Evolutionary conservation across 2,113 vertebrate species (phyloP), one percentile per base, ranked within the genome.

Genomic region (Aramus guarauna): DNA sequence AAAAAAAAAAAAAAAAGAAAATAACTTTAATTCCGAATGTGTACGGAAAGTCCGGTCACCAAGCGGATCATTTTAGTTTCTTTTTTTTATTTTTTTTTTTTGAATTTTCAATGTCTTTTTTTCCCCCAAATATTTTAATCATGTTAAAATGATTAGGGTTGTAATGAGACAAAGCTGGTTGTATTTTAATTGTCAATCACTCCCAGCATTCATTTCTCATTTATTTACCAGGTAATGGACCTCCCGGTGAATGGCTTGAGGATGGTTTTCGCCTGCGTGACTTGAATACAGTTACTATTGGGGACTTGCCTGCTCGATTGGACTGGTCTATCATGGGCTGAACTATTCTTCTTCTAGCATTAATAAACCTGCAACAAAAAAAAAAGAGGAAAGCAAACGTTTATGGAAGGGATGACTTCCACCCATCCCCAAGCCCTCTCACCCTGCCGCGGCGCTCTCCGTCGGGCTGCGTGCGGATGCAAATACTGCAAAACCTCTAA

Each of bases 311-410:
- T 99, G 99, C 99, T 99, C 99, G 98, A 98, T 99, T 99, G 96
- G 99, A 99, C 98, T 99, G 99, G 98, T 99, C 99, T 98, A 99
- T 99, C 99, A 99, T 99, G 95, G 99, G 99, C 97, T 99, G 99
- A 93, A 99, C 99, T 99, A 99, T 99, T 99, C 99, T 99, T 98
- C 99, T 99, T 98, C 99, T 99, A 96, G 99, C 99, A 75, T 99
- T 99, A 97, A 99, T 99, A 98, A 99, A 99, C 99, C 99, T 99
- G 98, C 81, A 96, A 98, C 85, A 97, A 91, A 95, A 91, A 63
- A 92, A 95, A 91, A 59, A 92, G 77, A 97, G 93, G 41, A 97
- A 89, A 97, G 86, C 56, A 86, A 92, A 92, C 5, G 15, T 76
- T 98, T 97, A 97, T 80, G 39, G n/a, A 91, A 90, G 80, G 60